Conservation (phyloP, 2,888 invertebrate species). For the Zonitis immaculata region DNA sequence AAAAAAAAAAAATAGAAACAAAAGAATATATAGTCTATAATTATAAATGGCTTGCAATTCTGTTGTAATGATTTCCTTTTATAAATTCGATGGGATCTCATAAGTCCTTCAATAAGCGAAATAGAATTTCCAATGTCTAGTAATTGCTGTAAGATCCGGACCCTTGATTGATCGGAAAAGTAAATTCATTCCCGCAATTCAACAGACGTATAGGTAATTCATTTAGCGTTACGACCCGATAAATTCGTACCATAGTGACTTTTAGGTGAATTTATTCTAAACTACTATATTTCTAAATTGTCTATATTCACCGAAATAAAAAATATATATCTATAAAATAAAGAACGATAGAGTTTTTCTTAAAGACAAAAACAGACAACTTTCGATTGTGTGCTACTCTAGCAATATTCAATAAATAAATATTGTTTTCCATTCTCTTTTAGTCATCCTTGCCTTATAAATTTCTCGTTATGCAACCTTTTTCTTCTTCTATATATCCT, state of each 20-base stretch:
- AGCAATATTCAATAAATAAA: conserved; percentile 21
- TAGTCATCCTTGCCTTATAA: conserved; percentile 19
- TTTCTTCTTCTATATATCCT: conserved; percentile 17
- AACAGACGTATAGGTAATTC: conserved; percentile 28
- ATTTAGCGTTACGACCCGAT: conserved; percentile 26
- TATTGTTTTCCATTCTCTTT: conserved; percentile 22
- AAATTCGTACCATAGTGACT: background rate
- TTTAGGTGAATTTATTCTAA: background rate
- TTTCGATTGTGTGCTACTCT: conserved; percentile 25
- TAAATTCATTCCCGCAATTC: conserved; percentile 35
- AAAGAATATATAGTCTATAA: background rate
- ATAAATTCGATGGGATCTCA: background rate
- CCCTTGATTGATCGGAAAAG: conserved; percentile 36
- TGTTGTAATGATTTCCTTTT: background rate
- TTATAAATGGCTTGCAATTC: background rate
- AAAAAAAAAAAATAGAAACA: background rate
- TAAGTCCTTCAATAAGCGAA: conserved; percentile 19
- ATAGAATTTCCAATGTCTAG: conserved; percentile 32
- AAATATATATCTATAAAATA: no score
- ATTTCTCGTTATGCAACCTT: conserved; percentile 18
- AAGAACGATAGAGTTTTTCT: no score
- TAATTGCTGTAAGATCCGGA: conserved; percentile 35
- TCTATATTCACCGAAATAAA: no score
- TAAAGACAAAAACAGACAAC: no score
- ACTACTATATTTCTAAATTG: background rate